Base-by-base conservation (phyloP, 2,888 invertebrate species). In the Odontocerum albicorne region DNA sequence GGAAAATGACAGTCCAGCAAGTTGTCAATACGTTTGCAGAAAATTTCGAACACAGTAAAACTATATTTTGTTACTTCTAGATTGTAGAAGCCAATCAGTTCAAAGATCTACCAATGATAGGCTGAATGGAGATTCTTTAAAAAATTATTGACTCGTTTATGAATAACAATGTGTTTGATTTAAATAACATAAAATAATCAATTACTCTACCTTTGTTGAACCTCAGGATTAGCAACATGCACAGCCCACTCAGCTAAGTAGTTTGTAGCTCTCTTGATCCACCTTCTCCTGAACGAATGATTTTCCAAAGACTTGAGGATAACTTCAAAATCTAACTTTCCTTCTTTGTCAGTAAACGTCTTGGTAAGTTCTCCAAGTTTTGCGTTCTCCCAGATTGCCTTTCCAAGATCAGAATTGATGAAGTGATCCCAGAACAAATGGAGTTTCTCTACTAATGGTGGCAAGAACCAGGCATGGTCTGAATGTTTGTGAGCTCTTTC, bases 351-450 rank as follows among this genome's bases (percentile, higher is more conserved):
- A 2, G 81, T 79, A 70, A 92, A 91, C 0, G 71, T 73, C 66
- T 85, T 86, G 60, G 89, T 76, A 3, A 86, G 81, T 40, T 81
- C 82, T 62, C 85, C 84, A 12, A 89, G 72, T 0, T 90, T 90
- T 1, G 90, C 83, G 61, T 84, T 87, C 64, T 84, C 82, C 81
- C 88, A 87, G 4, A 90, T 67, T 0, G 84, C 82, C 66, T 83
- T 85, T 0, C 90, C 90, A 13, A 91, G 72, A 60, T 91, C 90
- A 0, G 91, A 90, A 66, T 87, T 86, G 21, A 87, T 80, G 65
- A 91, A 89, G 59, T 89, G 81, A 61, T 91, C 90, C 84, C 90
- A 89, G 65, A 87, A 80, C 1, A 90, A 72, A 67, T 90, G 90
- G 1, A 83, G 67, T 62, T 86, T 81, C 64, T 85, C 86, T 69